Evolutionary conservation across 2,888 invertebrate genomes (phyloP), one percentile per base, ranked within the genome.

Genomic region (Drosophila cognata): DNA sequence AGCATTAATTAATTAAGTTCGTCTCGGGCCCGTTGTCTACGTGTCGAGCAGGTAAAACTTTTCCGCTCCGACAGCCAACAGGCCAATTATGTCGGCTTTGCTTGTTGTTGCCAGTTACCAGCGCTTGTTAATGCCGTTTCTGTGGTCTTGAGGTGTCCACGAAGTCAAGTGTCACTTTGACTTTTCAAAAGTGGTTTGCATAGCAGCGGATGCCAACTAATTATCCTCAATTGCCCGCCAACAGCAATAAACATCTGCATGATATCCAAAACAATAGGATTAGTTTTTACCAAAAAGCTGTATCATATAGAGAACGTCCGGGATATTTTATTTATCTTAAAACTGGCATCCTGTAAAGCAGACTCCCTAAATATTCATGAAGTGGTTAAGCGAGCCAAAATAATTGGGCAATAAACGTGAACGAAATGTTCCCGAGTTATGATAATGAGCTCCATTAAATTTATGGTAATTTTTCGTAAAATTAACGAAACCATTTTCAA

Each of bases 1-100:
- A 85, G 81, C 88, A 84, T 84, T 85, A 85, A 85, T 85, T 85
- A 85, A 85, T 85, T 85, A 85, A 64, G 74, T 65, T 41, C 65
- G 64, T 61, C 77, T 66, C 48, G 50, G 61, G 61, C 58, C 67
- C 58, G 51, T 53, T 43, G 59, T 21, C 66, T 67, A 79, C 72
- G 81, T 82, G 75, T 71, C 65, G 43, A 38, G 36, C 77, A 85
- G 85, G 81, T 81, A 57, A 62, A 71, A 77, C 62, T 77, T 71
- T 71, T 58, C 33, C 58, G 58, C 50, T 57, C 52, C 59, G 74
- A 71, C 68, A 69, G 59, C 74, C 68, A 79, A 81, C 83, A 76
- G 72, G 62, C 79, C 85, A 85, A 81, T 85, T 85, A 83, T 79
- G 62, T 75, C 74, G 62, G 80, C 70, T 78, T 74, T 63, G 59